Evolutionary conservation across 2,888 invertebrate species (phyloP).

Genomic region (Xanthia togata): DNA sequence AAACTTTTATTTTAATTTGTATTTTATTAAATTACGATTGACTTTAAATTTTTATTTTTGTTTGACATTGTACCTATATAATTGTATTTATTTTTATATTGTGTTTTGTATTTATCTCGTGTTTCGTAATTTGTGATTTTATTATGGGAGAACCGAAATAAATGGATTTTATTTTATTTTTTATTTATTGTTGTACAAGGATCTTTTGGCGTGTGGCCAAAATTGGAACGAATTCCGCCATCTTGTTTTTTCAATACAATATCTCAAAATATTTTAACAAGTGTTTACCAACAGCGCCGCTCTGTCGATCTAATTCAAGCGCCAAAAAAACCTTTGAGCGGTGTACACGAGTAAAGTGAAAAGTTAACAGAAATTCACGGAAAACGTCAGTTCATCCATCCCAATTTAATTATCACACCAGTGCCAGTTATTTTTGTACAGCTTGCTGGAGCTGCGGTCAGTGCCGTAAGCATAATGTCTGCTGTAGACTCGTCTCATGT

Average conservation of each 20-base stretch:
- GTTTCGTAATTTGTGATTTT: too few species aligned
- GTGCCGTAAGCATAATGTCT: conserved; percentile 53
- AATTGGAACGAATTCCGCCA: neutral
- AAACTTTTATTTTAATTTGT: too few species aligned
- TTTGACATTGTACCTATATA: too few species aligned
- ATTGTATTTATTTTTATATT: too few species aligned
- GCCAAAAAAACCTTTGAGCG: neutral
- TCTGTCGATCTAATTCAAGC: neutral
- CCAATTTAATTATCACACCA: conserved; percentile 37
- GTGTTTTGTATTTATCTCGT: too few species aligned
- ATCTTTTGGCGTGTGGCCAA: neutral
- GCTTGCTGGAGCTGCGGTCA: conserved; percentile 50
- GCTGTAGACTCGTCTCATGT: conserved; percentile 56
- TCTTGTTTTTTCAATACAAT: neutral
- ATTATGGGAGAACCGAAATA: too few species aligned
- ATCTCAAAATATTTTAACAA: neutral
- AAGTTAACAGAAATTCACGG: neutral
- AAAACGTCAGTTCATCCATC: conserved; percentile 9
- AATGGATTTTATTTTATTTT: too few species aligned
- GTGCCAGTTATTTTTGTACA: conserved; percentile 47
- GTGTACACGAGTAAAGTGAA: neutral
- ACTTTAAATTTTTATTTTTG: too few species aligned
- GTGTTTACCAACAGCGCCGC: neutral
- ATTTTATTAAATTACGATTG: too few species aligned
- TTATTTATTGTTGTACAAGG: neutral